Base-by-base conservation (phyloP, 2,797 vertebrate species). In the Odontamblyopus lacepedii region DNA sequence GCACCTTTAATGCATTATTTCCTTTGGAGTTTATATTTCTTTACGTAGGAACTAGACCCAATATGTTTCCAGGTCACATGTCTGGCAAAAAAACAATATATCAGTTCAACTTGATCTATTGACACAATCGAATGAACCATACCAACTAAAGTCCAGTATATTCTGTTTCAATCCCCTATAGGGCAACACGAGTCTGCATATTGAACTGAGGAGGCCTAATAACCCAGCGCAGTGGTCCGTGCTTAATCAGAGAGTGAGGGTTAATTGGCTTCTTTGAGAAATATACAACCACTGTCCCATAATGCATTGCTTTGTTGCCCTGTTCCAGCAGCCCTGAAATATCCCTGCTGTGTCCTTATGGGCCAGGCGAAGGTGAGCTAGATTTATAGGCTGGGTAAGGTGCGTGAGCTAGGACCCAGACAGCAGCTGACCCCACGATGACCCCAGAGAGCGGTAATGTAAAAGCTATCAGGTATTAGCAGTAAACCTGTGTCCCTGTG, bases 201-300 rank as follows among this genome's bases (percentile, higher is more conserved):
- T 80, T 84, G 83, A 85, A 83, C 79, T 75, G 35, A 29, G 67
- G 35, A 73, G 77, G 73, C 72, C 73, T 78, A 88, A 88, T 85
- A 79, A 85, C 78, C 79, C 83, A 81, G 79, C 81, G 83, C 80
- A 86, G 85, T 84, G 82, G 85, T 78, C 77, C 79, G 76, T 81
- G 88, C 85, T 83, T 90, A 91, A 91, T 91, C 90, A 92, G 16
- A 53, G 18, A 53, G 6, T 77, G 78, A 67, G 70, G 44, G 75
- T 72, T 87, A 90, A 91, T 91, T 90, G 88, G 87, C 88, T 88
- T 90, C 85, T 91, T 89, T 89, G 85, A 87, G 81, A 89, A 78
- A 90, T 85, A 91, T 88, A 83, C 83, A 85, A 38, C 18, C 32
- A 38, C 61, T 63, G 30, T 63, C 30, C 30, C 30, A 35, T 63